These are phyloP conservation scores for Stegostoma tigrinum DNA, from an alignment of 2,113 vertebrate species.

Conservation along the genomic window DNA sequence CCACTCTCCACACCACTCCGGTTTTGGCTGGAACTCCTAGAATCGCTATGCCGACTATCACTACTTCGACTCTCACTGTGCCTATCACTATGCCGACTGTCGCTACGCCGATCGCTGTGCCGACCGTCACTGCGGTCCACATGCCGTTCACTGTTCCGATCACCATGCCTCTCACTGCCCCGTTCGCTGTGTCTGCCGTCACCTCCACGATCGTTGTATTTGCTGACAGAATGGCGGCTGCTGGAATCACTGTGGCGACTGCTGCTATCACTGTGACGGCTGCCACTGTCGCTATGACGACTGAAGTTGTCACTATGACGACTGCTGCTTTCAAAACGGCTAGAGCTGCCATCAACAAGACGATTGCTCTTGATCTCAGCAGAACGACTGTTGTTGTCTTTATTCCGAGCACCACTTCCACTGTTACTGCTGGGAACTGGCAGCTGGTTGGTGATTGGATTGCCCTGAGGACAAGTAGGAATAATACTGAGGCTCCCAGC, in stretches of 20 bases:
- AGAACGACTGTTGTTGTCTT: constrained; percentile 54
- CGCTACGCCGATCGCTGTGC: constrained; percentile 43
- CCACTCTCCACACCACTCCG: constrained; percentile 50
- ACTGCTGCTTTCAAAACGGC: constrained; percentile 47
- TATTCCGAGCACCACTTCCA: constrained; percentile 54
- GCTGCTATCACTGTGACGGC: constrained; percentile 53
- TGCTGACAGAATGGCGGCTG: constrained; percentile 51
- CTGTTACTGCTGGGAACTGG: constrained; percentile 37
- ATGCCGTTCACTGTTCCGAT: constrained; percentile 54
- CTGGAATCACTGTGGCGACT: constrained; percentile 55
- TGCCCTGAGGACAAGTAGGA: constrained; percentile 56
- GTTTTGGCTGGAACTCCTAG: constrained; percentile 53
- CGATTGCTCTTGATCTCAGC: constrained; percentile 47
- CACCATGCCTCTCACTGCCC: constrained; percentile 46
- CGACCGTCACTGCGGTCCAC: constrained; percentile 48
- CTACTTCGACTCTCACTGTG: constrained; percentile 44
- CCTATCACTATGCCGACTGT: constrained; percentile 53
- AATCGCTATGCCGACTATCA: constrained; percentile 52
- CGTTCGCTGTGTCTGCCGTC: constrained; percentile 53
- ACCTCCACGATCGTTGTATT: constrained; percentile 48
- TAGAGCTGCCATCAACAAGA: constrained; percentile 49
- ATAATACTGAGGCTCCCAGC: constrained; percentile 91
- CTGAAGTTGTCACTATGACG: constrained; percentile 49
- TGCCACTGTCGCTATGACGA: constrained; percentile 37
- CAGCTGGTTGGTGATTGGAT: constrained; percentile 47